These are phyloP conservation scores for Phanerotoma sp. DNA, from an alignment of 2,888 invertebrate genomes.

Conservation along the genomic window DNA sequence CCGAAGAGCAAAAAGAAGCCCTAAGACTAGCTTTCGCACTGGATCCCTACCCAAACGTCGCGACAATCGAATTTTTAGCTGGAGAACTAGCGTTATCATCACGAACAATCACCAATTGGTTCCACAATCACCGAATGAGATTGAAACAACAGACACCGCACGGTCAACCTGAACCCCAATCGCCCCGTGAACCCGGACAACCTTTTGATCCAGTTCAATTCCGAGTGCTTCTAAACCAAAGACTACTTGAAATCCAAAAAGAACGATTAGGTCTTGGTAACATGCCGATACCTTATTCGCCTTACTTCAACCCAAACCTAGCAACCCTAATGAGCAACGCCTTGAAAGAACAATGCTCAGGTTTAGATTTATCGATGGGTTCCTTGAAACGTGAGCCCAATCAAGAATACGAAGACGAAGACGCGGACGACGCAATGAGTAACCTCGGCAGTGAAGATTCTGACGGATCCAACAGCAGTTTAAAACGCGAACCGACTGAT, in stretches of 20 bases:
- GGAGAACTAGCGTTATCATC: constrained; percentile 88
- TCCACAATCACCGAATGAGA: constrained; percentile 99
- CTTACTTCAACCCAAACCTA: constrained; percentile 76
- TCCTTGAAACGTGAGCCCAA: constrained; percentile 76
- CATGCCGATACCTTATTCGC: constrained; percentile 75
- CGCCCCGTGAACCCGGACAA: constrained; percentile 73
- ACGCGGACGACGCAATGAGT: constrained; percentile 67
- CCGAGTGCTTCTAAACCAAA: constrained; percentile 83
- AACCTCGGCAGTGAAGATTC: constrained; percentile 73
- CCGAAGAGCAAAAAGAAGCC: constrained; percentile 98
- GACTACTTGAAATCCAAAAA: constrained; percentile 83
- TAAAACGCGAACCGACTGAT: constrained; percentile 54
- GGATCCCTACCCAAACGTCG: constrained; percentile 96
- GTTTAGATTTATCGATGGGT: constrained; percentile 85
- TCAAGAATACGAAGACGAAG: constrained; percentile 78
- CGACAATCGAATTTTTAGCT: constrained; percentile 94
- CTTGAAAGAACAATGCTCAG: constrained; percentile 78
- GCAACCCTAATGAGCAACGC: constrained; percentile 75
- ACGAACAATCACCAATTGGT: constrained; percentile 99
- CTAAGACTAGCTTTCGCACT: constrained; percentile 89
- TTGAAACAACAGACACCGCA: constrained; percentile 89
- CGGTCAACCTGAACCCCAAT: constrained; percentile 71
- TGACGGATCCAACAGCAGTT: constrained; percentile 56
- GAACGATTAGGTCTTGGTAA: constrained; percentile 79
- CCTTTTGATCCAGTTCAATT: constrained; percentile 93